Base-by-base conservation (phyloP, 2,113 vertebrate species). In the Mobula hypostoma region DNA sequence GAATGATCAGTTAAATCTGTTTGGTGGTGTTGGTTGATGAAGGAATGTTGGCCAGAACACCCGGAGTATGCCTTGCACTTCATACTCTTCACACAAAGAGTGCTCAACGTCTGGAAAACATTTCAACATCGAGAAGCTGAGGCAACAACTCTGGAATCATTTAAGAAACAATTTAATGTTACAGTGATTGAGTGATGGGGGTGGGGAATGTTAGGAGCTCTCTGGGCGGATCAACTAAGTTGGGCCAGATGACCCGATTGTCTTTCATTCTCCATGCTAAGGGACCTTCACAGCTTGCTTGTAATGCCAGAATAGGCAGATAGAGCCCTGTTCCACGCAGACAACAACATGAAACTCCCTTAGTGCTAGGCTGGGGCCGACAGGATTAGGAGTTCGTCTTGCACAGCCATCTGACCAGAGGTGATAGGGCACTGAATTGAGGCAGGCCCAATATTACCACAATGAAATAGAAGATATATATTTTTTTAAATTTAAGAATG, bases 101-200 rank as follows among this genome's bases (percentile, higher is more conserved):
- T 88, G 29, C 14, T 66, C 85, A n/a, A 66, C 15, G 61, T 66
- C 61, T 90, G 61, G 85, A 90, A 90, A 66, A 66, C 14, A 90
- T 90, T 90, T 66, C 61, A 58, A 32, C 29, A 88, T 32, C 5
- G 15, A 68, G n/a, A 29, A 32, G 29, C 85, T 8, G 61, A 90
- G 14, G 85, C 85, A 90, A 66, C 29, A 66, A 90, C n/a, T 19
- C 61, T 90, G 85, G 85, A 90, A 90, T 68, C 29, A 32, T 32
- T 90, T 88, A 68, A 32, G 14, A 90, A 90, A 90, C 61, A 90
- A 66, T 68, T 88, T 63, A 90, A 90, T 90, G 85, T 88, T 63
- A n/a, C 83, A 63, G 29, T 66, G 29, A 6, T 24, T 19, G 72
- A 74, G 72, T 21, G 29, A 58, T 4, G 61, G 58, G 85, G 14